Conservation (phyloP, 1,140 invertebrate species). For the Papilio polyxenes region DNA sequence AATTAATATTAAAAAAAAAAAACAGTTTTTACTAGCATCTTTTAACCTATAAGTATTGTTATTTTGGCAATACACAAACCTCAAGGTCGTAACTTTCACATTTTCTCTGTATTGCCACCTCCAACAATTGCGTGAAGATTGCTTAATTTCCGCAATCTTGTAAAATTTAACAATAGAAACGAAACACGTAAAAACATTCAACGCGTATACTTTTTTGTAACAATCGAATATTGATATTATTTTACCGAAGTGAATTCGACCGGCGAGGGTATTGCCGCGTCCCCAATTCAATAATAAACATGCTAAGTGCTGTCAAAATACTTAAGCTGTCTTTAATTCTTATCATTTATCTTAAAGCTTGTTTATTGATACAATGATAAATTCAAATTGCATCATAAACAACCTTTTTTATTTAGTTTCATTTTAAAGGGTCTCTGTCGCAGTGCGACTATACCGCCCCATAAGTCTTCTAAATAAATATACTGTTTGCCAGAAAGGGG, state of each 20-base stretch:
- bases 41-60: not conserved
- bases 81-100: conserved; percentile 16
- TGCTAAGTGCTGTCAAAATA: not conserved
- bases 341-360: not conserved
- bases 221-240: not conserved
- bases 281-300: not conserved
- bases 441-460: no score
- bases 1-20: not conserved
- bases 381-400: not conserved
- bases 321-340: conserved; percentile 3
- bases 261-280: not conserved
- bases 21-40: not conserved
- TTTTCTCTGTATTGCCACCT: not conserved
- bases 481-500: no score
- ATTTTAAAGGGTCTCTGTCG: no score
- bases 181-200: not conserved
- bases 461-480: no score
- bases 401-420: no score
- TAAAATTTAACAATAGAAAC: conserved; percentile 2
- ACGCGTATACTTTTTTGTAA: conserved; percentile 3
- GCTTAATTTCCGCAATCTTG: not conserved
- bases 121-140: conserved; percentile 1
- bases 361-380: not conserved
- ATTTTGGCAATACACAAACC: not conserved
- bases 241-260: not conserved